Conservation (phyloP, 2,797 vertebrate species). For the Numenius phaeopus region DNA sequence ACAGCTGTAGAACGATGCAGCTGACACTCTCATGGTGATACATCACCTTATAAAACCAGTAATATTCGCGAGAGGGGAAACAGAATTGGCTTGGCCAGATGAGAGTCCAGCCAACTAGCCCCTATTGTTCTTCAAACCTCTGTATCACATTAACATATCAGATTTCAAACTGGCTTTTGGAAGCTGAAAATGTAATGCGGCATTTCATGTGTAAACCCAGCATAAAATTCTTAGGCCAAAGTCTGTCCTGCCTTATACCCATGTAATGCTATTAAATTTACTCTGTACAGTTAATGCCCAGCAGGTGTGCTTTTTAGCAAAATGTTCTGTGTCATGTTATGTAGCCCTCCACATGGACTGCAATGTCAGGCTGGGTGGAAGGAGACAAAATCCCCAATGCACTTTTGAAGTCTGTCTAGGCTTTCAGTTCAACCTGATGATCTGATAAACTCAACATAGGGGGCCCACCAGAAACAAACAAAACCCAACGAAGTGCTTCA, state of each 20-base stretch:
- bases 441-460: neutral
- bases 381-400: neutral
- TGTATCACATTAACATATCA: neutral
- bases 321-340: neutral
- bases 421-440: neutral
- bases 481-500: accelerated
- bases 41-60: conserved; percentile 50
- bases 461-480: neutral
- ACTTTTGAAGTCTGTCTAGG: neutral
- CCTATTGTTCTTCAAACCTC: neutral
- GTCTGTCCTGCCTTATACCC: neutral
- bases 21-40: conserved; percentile 7
- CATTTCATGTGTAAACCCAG: neutral
- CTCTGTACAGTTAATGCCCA: neutral
- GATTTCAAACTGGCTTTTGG: neutral
- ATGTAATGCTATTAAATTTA: neutral
- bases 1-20: conserved; percentile 23
- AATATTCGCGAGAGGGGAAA: conserved; percentile 4
- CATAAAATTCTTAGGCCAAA: neutral
- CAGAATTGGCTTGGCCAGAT: neutral
- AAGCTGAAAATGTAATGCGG: neutral
- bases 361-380: neutral
- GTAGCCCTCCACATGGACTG: neutral
- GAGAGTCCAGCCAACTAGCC: neutral
- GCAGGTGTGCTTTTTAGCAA: conserved; percentile 22